Base-by-base conservation (phyloP, 2,797 vertebrate genomes). In the Falco rusticolus region DNA sequence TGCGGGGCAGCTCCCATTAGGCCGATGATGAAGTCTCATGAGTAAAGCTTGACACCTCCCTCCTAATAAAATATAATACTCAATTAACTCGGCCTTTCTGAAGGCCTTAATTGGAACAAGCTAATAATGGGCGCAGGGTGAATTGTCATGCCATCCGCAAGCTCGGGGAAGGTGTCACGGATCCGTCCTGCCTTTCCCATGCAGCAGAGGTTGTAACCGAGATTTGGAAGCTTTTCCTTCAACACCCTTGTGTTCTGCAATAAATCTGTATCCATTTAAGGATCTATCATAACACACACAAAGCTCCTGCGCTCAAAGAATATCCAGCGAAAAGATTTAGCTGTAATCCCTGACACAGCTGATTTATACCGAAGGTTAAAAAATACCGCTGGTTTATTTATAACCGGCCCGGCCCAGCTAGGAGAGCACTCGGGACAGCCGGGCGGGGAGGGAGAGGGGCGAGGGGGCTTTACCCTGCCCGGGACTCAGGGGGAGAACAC, bases 11-110 rank as follows among this genome's bases (percentile, higher is more conserved):
- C 92, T 66, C 82, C 69, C 66, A 54, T 95, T 93, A 89, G 83
- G 84, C 69, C 82, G 81, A 50, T 91, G 95, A 96, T 96, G 97
- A 97, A 96, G 96, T 95, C 94, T 96, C 95, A 89, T 94, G 95
- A 95, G 92, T 91, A 97, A 96, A 94, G 94, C 93, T 78, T 91
- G 96, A 96, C 95, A 97, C 96, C 96, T 97, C 97, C 96, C 96
- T 96, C 93, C 95, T 97, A 95, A 93, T 96, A 97, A 97, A 97
- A 95, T 88, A 88, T 93, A 97, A 94, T 96, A 95, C 96, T 96
- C 96, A 95, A 95, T 97, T 97, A 95, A 94, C 93, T 96, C 91
- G 92, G 94, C 94, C 95, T 96, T 95, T 94, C 95, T 89, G 90
- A 96, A 96, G 96, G 94, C 82, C 93, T 96, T 96, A 97, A 96